Evolutionary conservation across 2,797 vertebrate genomes (phyloP).

Genomic region (Bovichtus diacanthus): DNA sequence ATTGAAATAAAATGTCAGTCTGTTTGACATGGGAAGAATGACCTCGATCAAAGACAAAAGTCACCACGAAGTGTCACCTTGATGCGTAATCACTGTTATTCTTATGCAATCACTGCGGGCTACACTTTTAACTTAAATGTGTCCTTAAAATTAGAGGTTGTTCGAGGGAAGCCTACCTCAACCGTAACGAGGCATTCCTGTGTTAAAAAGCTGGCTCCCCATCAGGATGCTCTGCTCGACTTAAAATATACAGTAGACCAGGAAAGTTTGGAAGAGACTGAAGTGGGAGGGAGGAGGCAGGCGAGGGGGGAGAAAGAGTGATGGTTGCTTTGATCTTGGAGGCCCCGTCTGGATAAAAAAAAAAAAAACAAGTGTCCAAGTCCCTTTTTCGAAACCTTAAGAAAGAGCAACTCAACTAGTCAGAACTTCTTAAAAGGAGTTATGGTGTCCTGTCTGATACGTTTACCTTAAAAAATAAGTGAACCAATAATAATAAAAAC

Average conservation of each 20-base stretch:
- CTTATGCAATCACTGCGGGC: slow-evolving; percentile 17
- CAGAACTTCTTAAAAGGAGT: slow-evolving; percentile 27
- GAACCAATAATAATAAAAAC: not conserved
- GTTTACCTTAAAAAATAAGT: not conserved
- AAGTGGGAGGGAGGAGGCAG: slow-evolving; percentile 68
- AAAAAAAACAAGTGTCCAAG: slow-evolving; percentile 52
- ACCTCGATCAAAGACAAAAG: slow-evolving; percentile 26
- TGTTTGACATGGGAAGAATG: not conserved
- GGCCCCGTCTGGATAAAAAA: slow-evolving; percentile 70
- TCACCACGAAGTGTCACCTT: slow-evolving; percentile 26
- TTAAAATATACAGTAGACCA: slow-evolving; percentile 80
- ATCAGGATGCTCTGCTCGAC: slow-evolving; percentile 76
- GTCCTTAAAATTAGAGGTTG: slow-evolving; percentile 60
- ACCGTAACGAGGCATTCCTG: slow-evolving; percentile 67
- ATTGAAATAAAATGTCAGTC: not conserved
- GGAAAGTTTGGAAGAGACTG: slow-evolving; percentile 76
- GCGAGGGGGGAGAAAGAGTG: slow-evolving; percentile 70
- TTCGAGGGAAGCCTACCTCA: slow-evolving; percentile 59
- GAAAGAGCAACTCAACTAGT: slow-evolving; percentile 45
- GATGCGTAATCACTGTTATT: slow-evolving; percentile 40
- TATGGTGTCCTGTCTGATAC: too few relatives aligned
- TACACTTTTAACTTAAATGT: slow-evolving; percentile 47
- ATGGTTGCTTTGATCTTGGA: slow-evolving; percentile 85
- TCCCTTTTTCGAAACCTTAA: slow-evolving; percentile 48
- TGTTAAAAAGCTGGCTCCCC: slow-evolving; percentile 69